Evolutionary conservation across 2,888 invertebrate genomes (phyloP).

Genomic region (Drosophila tripunctata): DNA sequence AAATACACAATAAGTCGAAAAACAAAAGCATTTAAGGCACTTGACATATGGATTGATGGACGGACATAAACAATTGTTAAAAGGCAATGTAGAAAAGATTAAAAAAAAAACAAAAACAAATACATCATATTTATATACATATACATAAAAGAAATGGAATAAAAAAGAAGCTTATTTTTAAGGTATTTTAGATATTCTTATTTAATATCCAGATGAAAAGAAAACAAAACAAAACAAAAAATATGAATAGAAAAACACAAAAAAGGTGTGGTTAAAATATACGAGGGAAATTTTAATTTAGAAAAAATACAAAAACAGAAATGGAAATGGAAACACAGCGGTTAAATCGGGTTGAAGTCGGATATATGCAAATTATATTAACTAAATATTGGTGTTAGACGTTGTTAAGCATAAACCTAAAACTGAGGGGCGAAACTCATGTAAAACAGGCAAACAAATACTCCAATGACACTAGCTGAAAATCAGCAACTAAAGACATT

Average conservation of each 20-base stretch:
- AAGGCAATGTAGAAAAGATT: slow-evolving; percentile 48
- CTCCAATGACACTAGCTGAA: slow-evolving; percentile 35
- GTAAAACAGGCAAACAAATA: slow-evolving; percentile 20
- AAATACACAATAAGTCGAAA: slow-evolving; percentile 53
- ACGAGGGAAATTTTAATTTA: slow-evolving; percentile 66
- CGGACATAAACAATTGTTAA: slow-evolving; percentile 50
- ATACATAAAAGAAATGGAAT: slow-evolving; percentile 49
- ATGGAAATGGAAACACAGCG: slow-evolving; percentile 49
- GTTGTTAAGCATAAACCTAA: slow-evolving; percentile 50
- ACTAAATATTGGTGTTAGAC: slow-evolving; percentile 71
- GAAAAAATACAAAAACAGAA: slow-evolving; percentile 40
- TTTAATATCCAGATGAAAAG: slow-evolving; percentile 88
- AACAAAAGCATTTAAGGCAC: slow-evolving; percentile 76
- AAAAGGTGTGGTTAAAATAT: slow-evolving; percentile 45
- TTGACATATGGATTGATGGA: slow-evolving; percentile 49
- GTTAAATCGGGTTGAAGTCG: slow-evolving; percentile 43
- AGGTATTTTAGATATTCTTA: slow-evolving; percentile 90
- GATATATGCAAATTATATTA: slow-evolving; percentile 51
- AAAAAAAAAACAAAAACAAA: slow-evolving; percentile 28
- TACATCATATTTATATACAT: slow-evolving; percentile 56
- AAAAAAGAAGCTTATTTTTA: slow-evolving; percentile 58
- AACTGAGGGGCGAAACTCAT: slow-evolving; percentile 32
- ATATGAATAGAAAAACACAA: too few relatives aligned
- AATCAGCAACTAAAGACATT: slow-evolving; percentile 1
- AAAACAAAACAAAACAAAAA: too few relatives aligned